Conservation (phyloP, 2,113 vertebrate species). For the Mus pahari region DNA sequence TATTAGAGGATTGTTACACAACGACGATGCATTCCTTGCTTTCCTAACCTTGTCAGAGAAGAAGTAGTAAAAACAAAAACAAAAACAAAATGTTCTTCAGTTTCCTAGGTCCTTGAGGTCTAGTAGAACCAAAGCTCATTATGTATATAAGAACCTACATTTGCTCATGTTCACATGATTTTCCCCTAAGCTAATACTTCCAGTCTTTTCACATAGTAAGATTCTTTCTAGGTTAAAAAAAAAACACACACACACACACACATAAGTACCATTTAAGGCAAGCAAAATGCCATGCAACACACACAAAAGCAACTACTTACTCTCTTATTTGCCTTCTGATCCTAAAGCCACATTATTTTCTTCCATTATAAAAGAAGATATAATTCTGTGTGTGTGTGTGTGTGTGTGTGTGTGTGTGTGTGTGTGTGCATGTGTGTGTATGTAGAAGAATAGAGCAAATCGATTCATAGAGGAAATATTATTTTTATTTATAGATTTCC, state of each 20-base stretch:
- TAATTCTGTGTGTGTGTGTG: background rate
- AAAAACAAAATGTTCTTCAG: background rate
- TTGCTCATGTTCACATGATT: constrained; percentile 3
- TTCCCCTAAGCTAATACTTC: background rate
- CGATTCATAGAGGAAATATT: background rate
- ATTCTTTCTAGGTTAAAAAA: background rate
- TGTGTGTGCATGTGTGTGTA: too few species aligned
- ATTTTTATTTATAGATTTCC: constrained; percentile 33
- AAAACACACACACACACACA: too few species aligned
- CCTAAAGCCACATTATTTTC: background rate
- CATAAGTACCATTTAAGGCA: background rate
- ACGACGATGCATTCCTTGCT: background rate
- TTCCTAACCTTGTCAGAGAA: background rate
- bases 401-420: background rate
- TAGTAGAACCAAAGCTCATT: background rate
- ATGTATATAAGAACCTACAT: constrained; percentile 31
- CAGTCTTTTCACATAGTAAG: background rate
- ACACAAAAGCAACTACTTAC: background rate
- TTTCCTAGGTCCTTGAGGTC: background rate
- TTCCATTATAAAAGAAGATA: background rate
- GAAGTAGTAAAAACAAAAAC: background rate
- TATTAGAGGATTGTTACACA: background rate
- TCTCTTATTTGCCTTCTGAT: background rate
- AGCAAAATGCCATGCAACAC: background rate
- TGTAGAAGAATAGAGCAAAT: background rate